These are phyloP conservation scores for Falcunculus frontatus DNA, from an alignment of 2,113 vertebrate species.

Conservation along the genomic window DNA sequence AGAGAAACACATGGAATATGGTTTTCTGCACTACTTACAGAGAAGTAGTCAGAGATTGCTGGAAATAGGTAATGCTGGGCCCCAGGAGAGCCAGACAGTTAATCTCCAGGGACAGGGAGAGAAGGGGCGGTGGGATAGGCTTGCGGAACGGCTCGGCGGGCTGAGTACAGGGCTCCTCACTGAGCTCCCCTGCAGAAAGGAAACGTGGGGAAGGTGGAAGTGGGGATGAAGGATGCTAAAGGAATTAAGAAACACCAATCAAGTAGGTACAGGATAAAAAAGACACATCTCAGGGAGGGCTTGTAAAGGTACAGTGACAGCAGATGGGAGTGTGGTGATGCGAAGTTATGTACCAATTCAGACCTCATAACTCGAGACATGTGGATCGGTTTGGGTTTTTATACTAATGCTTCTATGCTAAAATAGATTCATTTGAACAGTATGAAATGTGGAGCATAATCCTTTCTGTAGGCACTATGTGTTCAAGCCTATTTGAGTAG, in stretches of 20 bases:
- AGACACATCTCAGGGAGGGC: not conserved
- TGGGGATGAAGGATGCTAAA: accelerated
- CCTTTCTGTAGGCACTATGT: not conserved
- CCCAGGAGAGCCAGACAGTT: not conserved
- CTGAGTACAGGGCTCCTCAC: accelerated
- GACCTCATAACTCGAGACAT: not conserved
- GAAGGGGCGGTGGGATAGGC: accelerated
- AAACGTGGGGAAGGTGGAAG: not conserved
- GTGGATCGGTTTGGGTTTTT: accelerated
- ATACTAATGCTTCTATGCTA: not conserved
- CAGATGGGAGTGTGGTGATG: not conserved
- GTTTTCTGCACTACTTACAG: not conserved
- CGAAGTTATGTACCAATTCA: accelerated
- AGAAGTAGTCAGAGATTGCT: not conserved
- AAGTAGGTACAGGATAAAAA: not conserved
- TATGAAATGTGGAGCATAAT: not conserved
- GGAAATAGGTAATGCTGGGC: not conserved
- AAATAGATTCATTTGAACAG: not conserved
- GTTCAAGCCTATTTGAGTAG: not conserved
- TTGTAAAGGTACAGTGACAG: not conserved
- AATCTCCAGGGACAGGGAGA: not conserved
- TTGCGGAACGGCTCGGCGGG: accelerated
- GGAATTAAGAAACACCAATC: not conserved
- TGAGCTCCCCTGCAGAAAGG: not conserved
- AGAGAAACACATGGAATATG: not conserved